phyloP scores from a whole-genome alignment of 2,113 vertebrate genomes.

The Heterotis niloticus region DNA sequence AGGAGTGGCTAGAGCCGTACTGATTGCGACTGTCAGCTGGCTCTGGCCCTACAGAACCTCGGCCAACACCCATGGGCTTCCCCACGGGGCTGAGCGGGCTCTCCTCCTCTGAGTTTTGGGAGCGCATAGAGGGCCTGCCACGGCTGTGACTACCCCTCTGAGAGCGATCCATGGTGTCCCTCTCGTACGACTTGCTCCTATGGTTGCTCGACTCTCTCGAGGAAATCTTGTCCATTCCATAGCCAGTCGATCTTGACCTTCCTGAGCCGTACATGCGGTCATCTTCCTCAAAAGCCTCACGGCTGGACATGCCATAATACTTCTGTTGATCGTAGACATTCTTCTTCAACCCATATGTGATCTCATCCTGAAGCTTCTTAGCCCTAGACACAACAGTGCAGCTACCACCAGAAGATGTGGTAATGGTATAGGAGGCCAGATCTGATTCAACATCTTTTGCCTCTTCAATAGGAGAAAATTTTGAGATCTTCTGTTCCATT shows the following conservation, averaged over 20 bases:
- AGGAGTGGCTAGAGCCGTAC: slow-evolving; percentile 96
- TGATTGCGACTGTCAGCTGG: slow-evolving; percentile 83
- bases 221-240: slow-evolving; percentile 84
- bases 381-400: slow-evolving; percentile 81
- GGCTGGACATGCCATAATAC: slow-evolving; percentile 78
- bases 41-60: slow-evolving; percentile 65
- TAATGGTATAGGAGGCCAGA: slow-evolving; percentile 80
- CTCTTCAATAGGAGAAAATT: slow-evolving; percentile 98
- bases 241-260: slow-evolving; percentile 80
- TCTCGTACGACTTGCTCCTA: slow-evolving; percentile 88
- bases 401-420: slow-evolving; percentile 71
- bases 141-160: slow-evolving; percentile 76
- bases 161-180: slow-evolving; percentile 79
- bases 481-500: slow-evolving; percentile 97
- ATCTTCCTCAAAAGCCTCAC: slow-evolving; percentile 82
- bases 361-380: slow-evolving; percentile 85
- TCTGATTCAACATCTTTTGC: slow-evolving; percentile 95
- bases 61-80: slow-evolving; percentile 75
- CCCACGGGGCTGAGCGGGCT: slow-evolving; percentile 89
- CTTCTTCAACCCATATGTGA: slow-evolving; percentile 85
- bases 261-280: slow-evolving; percentile 77
- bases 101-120: slow-evolving; percentile 91
- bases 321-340: slow-evolving; percentile 91
- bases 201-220: slow-evolving; percentile 72
- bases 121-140: slow-evolving; percentile 80